These are phyloP conservation scores for Hyalella azteca DNA, from an alignment of 2,888 invertebrate genomes.

Conservation along the genomic window DNA sequence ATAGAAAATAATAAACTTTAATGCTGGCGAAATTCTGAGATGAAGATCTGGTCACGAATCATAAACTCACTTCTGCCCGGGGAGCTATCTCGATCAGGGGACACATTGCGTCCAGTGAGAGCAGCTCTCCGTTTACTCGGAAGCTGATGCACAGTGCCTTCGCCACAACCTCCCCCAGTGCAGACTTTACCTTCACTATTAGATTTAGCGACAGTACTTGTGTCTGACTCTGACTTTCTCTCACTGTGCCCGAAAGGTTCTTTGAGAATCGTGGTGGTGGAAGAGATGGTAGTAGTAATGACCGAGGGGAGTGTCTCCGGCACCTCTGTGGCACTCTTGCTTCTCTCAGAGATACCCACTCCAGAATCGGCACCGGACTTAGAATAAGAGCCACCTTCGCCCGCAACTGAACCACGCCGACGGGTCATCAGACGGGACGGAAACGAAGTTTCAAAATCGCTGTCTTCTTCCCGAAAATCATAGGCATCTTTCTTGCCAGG, in stretches of 20 bases:
- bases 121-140: not conserved
- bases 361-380: not conserved
- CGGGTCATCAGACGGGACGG: constrained; percentile 20
- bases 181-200: not conserved
- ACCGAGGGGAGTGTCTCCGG: not conserved
- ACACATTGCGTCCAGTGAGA: not conserved
- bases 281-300: constrained; percentile 4
- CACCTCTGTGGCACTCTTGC: not conserved
- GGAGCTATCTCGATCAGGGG: constrained; percentile 15
- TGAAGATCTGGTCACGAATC: no score
- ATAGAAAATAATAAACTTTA: no score
- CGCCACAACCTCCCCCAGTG: not conserved
- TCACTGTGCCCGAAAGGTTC: not conserved
- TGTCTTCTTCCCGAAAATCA: constrained; percentile 35
- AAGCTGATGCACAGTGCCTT: not conserved
- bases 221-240: not conserved
- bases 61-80: not conserved
- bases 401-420: not conserved
- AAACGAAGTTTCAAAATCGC: constrained; percentile 35
- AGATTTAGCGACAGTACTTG: not conserved
- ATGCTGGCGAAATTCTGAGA: no score
- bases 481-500: constrained; percentile 34
- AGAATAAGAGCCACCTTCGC: not conserved
- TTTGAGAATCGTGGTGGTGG: constrained; percentile 10
- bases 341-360: not conserved